These are phyloP conservation scores for Drosophila hydei DNA, from an alignment of 1,140 invertebrate genomes.

Conservation along the genomic window DNA sequence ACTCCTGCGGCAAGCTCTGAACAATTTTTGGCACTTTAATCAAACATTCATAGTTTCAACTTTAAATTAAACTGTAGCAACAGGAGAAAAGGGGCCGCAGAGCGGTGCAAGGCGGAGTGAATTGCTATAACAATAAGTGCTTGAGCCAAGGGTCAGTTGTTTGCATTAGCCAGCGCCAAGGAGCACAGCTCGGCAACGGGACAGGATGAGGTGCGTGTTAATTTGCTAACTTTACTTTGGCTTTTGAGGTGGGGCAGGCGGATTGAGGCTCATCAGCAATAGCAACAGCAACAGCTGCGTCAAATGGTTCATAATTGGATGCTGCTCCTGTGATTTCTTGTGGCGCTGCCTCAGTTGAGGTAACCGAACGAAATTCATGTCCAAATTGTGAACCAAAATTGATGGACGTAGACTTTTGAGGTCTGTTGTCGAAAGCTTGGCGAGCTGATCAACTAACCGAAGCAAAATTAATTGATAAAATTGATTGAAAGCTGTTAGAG, in stretches of 20 bases:
- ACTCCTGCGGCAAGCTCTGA: constrained; percentile 20
- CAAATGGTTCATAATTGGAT: constrained; percentile 75
- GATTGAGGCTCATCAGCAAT: constrained; percentile 6
- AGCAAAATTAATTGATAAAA: constrained; percentile 28
- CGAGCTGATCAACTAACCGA: constrained; percentile 22
- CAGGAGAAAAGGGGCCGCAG: neutral
- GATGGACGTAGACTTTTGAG: neutral
- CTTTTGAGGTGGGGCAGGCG: neutral
- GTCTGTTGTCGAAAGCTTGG: constrained; percentile 7
- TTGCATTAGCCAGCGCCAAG: constrained; percentile 49
- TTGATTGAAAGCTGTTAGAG: neutral
- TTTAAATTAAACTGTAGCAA: constrained; percentile 68
- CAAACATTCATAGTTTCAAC: constrained; percentile 77
- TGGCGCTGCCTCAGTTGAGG: constrained; percentile 40
- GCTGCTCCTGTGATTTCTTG: constrained; percentile 50
- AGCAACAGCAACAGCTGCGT: constrained; percentile 45
- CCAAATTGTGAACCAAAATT: constrained; percentile 56
- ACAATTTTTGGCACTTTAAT: constrained; percentile 57
- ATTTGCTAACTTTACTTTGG: constrained; percentile 67
- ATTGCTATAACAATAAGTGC: constrained; percentile 26
- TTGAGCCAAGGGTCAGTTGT: constrained; percentile 62
- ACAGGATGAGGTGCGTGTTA: constrained; percentile 59
- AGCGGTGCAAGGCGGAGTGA: neutral
- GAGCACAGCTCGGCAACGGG: neutral
- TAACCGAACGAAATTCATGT: constrained; percentile 50